These are phyloP conservation scores for Rhyacophila brunnea DNA, from an alignment of 1,140 invertebrate species.

Conservation along the genomic window DNA sequence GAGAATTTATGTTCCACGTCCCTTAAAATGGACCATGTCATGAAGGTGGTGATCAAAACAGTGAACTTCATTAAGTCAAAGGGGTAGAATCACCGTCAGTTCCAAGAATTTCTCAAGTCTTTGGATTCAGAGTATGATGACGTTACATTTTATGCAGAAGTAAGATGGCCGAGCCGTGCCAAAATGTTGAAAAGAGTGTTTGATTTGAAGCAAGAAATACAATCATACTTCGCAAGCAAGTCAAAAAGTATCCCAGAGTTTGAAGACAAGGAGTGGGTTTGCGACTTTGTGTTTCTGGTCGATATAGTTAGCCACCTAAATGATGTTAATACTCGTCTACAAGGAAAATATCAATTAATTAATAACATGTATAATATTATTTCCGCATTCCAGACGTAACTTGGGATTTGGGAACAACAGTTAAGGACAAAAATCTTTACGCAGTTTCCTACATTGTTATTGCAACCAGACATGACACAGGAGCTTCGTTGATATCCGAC, in stretches of 20 bases:
- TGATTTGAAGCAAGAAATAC: conserved; percentile 35
- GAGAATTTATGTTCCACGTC: conserved; percentile 37
- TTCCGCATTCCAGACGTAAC: too few species aligned
- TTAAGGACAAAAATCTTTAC: conserved; percentile 24
- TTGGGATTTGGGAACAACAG: conserved; percentile 19
- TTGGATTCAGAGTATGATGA: conserved; percentile 39
- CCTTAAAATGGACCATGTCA: conserved; percentile 38
- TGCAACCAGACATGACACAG: conserved; percentile 11
- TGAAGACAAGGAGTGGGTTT: too few species aligned
- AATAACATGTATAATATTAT: too few species aligned
- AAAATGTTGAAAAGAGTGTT: conserved; percentile 36
- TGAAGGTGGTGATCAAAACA: conserved; percentile 38
- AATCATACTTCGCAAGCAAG: too few species aligned
- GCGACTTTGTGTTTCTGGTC: too few species aligned
- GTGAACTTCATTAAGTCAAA: conserved; percentile 40
- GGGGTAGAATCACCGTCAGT: conserved; percentile 39
- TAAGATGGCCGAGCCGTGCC: conserved; percentile 39
- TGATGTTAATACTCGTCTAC: too few species aligned
- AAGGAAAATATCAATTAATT: too few species aligned
- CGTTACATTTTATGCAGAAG: conserved; percentile 37
- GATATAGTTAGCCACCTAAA: too few species aligned
- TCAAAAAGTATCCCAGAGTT: too few species aligned
- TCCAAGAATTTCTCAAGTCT: conserved; percentile 40
- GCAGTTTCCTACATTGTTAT: too few species aligned
- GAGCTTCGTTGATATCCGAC: conserved; percentile 16